These are phyloP conservation scores for Cricetomys ansorgei DNA, from an alignment of 2,113 vertebrate genomes.

Conservation along the genomic window DNA sequence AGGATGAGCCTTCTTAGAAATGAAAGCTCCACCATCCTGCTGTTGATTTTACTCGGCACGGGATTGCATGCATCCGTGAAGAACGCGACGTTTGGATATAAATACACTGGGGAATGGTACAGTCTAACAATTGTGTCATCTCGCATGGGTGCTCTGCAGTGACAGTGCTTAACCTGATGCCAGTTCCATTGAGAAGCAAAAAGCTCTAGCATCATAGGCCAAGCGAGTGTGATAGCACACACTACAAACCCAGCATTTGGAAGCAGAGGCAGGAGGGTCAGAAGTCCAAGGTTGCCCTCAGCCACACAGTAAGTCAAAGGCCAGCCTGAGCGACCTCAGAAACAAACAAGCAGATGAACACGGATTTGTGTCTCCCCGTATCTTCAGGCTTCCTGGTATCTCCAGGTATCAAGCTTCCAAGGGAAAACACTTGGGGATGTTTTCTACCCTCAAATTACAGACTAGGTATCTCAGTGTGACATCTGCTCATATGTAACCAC, in stretches of 20 bases:
- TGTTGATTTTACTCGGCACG: not conserved
- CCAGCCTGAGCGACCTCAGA: not conserved
- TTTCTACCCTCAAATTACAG: not conserved
- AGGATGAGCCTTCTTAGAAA: not conserved
- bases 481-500: not conserved
- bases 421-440: not conserved
- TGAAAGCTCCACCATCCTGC: not conserved
- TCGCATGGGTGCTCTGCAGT: not conserved
- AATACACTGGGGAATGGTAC: not conserved
- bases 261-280: not conserved
- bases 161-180: not conserved
- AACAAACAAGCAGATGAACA: no score
- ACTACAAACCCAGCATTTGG: not conserved
- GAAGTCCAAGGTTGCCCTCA: not conserved
- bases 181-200: not conserved
- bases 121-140: not conserved
- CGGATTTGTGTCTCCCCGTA: not conserved
- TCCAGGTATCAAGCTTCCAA: not conserved
- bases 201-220: not conserved
- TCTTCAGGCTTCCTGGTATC: not conserved
- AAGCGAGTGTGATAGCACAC: accelerated
- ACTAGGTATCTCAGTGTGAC: not conserved
- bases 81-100: not conserved
- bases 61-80: not conserved
- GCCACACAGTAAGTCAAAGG: not conserved